Base-by-base conservation (phyloP, 2,888 invertebrate species). In the Pemphredon lugubris region DNA sequence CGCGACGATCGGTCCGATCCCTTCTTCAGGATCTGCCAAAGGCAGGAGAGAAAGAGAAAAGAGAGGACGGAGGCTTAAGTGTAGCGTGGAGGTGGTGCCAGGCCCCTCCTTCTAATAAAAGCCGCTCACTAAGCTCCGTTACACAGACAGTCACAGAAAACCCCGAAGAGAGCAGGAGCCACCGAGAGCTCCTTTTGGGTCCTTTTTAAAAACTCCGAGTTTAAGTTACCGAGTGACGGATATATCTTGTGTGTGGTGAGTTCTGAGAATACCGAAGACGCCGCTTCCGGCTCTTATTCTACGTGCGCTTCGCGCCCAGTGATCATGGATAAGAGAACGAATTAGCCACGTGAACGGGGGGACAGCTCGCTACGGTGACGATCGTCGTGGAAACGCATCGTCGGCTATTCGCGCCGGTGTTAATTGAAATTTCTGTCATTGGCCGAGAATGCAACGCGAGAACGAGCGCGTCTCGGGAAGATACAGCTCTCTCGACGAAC, bases 51-150 rank as follows among this genome's bases (percentile, higher is more conserved):
- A 74, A 72, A 74, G 69, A 75, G 77, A 48, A 66, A 64, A 48
- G 80, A 66, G 71, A 73, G 57, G 59, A 51, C 79, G 77, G 80
- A 76, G 85, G 77, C 76, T 79, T 82, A 87, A 87, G 85, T 86
- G 86, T 85, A 86, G 81, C 83, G 82, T 87, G 86, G 87, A 86
- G 86, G 87, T 87, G 87, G 87, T 83, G 86, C 81, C 82, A 85
- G 88, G 84, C 88, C 86, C 88, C 89, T 87, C 87, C 89, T 87
- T 88, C 88, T 86, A 89, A 89, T 89, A 89, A 88, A 89, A 89
- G 88, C 89, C 88, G 89, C 88, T 89, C 87, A 85, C 89, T 87
- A 86, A 87, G 84, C 88, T 85, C 77, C 73, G 86, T 83, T 84
- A 88, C 85, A 88, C 89, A 89, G 88, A 89, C 88, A 89, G 89